Evolutionary conservation across 1,140 invertebrate genomes (phyloP).

Genomic region (fruit fly (Drosophila melanogaster)): DNA sequence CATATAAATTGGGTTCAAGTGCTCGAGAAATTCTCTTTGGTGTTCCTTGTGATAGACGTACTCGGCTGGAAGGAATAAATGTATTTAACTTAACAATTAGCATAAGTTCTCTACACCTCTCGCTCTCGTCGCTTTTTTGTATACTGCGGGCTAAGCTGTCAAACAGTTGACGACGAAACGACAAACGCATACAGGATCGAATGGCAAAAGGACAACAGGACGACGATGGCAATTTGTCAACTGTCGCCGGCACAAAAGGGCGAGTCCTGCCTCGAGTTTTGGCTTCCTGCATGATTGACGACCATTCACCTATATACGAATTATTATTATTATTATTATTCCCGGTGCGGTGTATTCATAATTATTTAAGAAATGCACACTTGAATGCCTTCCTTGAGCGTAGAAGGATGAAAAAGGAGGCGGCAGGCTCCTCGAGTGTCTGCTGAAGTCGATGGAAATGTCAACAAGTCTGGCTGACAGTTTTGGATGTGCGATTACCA

Average conservation of each 20-base stretch:
- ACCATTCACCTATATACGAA: slow-evolving; percentile 62
- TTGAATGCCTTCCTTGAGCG: slow-evolving; percentile 49
- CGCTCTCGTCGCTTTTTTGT: background rate
- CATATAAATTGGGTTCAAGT: slow-evolving; percentile 45
- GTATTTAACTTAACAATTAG: slow-evolving; percentile 61
- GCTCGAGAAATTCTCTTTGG: slow-evolving; percentile 28
- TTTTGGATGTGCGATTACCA: slow-evolving; percentile 29
- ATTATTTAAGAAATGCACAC: slow-evolving; percentile 82
- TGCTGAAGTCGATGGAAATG: slow-evolving; percentile 65
- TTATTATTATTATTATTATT: slow-evolving; percentile 51
- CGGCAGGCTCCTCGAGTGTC: slow-evolving; percentile 41
- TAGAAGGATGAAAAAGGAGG: slow-evolving; percentile 19
- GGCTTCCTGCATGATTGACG: slow-evolving; percentile 66
- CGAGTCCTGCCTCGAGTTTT: slow-evolving; percentile 34
- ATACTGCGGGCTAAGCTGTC: slow-evolving; percentile 32
- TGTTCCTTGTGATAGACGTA: slow-evolving; percentile 32
- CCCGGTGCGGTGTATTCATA: slow-evolving; percentile 72
- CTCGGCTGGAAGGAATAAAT: slow-evolving; percentile 50
- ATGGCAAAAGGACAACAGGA: slow-evolving; percentile 64
- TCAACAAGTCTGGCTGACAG: slow-evolving; percentile 70
- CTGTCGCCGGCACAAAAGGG: slow-evolving; percentile 66
- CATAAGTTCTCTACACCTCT: slow-evolving; percentile 22
- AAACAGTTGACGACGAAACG: slow-evolving; percentile 22
- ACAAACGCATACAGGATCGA: slow-evolving; percentile 36
- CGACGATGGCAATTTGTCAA: slow-evolving; percentile 72